Conservation (phyloP, 2,113 vertebrate species). For the Pluvialis apricaria region DNA sequence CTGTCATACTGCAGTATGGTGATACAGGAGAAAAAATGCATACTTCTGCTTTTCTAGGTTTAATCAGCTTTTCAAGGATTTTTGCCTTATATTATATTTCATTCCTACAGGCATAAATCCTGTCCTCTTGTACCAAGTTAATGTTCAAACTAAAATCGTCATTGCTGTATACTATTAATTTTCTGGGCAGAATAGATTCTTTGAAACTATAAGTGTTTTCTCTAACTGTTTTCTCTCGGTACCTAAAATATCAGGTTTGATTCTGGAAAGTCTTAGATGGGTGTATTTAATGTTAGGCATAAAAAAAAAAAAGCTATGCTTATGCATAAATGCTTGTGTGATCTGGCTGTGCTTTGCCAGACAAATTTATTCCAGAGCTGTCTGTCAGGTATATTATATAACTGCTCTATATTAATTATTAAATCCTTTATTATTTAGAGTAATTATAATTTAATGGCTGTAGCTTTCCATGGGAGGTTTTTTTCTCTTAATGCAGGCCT, state of each 20-base stretch:
- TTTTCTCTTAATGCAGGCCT: not conserved
- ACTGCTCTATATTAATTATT: constrained; percentile 48
- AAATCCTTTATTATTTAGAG: constrained; percentile 43
- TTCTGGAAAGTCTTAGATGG: not conserved
- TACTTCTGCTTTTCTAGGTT: constrained; percentile 19
- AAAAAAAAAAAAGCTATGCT: not conserved
- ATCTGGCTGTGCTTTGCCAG: not conserved
- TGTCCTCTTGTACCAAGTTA: not conserved
- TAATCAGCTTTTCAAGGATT: constrained; percentile 13
- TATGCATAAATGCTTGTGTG: not conserved
- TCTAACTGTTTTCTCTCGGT: not conserved
- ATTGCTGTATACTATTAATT: not conserved
- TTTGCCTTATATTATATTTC: not conserved
- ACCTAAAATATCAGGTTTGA: not conserved
- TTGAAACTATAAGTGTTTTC: not conserved
- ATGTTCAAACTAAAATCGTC: not conserved
- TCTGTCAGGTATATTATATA: constrained; percentile 29
- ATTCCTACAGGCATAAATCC: not conserved
- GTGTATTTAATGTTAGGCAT: not conserved
- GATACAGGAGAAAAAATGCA: not conserved
- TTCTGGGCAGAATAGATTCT: not conserved
- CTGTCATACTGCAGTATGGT: not conserved
- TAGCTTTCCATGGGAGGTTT: not conserved
- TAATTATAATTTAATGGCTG: constrained; percentile 38
- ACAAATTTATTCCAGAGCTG: not conserved